Conservation (phyloP, 1,140 invertebrate species). For the Solenopsis fugax region DNA sequence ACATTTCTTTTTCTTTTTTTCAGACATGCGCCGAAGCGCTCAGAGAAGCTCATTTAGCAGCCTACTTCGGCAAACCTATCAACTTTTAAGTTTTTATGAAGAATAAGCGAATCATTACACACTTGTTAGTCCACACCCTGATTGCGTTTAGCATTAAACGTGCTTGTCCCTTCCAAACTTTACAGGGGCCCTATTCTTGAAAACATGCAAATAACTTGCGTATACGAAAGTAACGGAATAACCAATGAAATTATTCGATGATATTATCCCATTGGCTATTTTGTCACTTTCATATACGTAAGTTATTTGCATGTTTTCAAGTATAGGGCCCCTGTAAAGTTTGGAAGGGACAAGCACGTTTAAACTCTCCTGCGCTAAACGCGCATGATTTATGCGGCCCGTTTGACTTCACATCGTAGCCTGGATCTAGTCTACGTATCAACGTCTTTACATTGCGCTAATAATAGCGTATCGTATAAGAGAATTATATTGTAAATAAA, state of each 20-base stretch:
- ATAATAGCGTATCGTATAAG: constrained; percentile 49
- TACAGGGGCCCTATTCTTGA: too few species aligned
- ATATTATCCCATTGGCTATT: too few species aligned
- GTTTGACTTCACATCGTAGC: constrained; percentile 77
- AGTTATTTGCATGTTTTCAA: too few species aligned
- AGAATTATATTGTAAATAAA: constrained; percentile 77
- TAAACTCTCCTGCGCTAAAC: neutral
- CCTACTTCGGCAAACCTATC: constrained; percentile 98
- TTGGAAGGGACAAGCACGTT: neutral
- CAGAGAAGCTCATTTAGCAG: constrained; percentile 98
- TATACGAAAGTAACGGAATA: too few species aligned
- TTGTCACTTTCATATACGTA: too few species aligned
- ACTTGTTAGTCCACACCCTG: constrained; percentile 9
- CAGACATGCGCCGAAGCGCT: constrained; percentile 99
- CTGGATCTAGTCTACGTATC: constrained; percentile 80
- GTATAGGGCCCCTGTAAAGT: too few species aligned
- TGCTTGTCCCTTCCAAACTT: neutral
- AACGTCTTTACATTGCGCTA: constrained; percentile 69
- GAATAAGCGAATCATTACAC: neutral
- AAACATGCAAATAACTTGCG: too few species aligned
- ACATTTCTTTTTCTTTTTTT: constrained; percentile 81
- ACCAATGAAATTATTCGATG: too few species aligned
- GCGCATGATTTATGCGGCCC: constrained; percentile 45
- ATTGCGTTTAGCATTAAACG: constrained; percentile 46
- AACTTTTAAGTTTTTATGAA: constrained; percentile 92